Evolutionary conservation across 2,888 invertebrate genomes (phyloP).

Genomic region (Acanthosepion esculentum): DNA sequence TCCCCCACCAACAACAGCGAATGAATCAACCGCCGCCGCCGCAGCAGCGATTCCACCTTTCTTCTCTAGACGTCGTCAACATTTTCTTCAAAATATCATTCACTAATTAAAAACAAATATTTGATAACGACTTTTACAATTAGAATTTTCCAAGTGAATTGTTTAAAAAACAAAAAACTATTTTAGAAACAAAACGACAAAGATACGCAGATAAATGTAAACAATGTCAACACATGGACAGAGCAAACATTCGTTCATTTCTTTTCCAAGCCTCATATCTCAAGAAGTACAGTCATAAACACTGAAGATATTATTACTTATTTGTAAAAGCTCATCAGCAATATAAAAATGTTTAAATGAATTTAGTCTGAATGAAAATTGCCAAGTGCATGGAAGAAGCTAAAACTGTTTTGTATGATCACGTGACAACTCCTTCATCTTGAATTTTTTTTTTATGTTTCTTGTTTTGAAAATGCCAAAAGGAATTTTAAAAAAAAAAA

Average conservation of each 20-base stretch:
- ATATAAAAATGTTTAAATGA: not conserved
- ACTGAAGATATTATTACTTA: not conserved
- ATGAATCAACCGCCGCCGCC: not conserved
- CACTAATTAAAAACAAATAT: not conserved
- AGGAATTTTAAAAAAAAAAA: too few species aligned
- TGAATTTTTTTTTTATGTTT: too few species aligned
- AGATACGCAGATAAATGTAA: not conserved
- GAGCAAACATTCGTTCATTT: not conserved
- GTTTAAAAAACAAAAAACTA: not conserved
- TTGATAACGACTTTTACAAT: not conserved
- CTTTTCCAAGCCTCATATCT: not conserved
- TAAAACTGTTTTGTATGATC: not conserved
- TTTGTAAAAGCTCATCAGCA: too few species aligned
- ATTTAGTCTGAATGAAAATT: not conserved
- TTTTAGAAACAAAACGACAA: not conserved
- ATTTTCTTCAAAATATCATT: not conserved
- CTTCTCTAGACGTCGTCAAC: not conserved
- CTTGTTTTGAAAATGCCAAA: too few species aligned
- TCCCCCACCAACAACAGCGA: not conserved
- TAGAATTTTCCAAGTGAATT: not conserved
- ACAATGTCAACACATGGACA: not conserved
- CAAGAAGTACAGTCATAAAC: not conserved
- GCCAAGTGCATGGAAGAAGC: not conserved
- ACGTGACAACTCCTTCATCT: not conserved
- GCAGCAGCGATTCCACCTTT: not conserved